Evolutionary conservation across 2,113 vertebrate species (phyloP).

Genomic region (Cairina moschata): DNA sequence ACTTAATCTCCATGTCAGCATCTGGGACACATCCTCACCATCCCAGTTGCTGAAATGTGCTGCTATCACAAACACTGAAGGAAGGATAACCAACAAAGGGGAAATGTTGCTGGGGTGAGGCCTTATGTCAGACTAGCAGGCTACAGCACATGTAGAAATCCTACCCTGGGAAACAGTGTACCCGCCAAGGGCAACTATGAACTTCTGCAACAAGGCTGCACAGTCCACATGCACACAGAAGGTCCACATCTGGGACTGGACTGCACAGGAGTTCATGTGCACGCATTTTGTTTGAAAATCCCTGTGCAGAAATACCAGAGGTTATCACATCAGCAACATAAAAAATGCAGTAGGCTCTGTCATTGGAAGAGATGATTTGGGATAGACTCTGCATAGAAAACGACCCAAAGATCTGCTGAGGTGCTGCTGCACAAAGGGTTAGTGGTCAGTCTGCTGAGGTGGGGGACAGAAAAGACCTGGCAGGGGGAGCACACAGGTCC

Average conservation of each 20-base stretch:
- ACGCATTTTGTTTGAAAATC: neutral
- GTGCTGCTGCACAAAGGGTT: neutral
- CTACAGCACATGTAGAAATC: neutral
- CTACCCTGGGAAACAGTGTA: neutral
- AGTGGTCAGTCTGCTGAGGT: neutral
- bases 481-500: neutral
- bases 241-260: neutral
- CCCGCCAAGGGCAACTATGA: neutral
- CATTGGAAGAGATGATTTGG: neutral
- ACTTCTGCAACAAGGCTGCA: neutral
- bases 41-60: neutral
- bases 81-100: neutral
- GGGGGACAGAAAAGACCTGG: neutral
- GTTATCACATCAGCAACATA: fast-evolving
- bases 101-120: neutral
- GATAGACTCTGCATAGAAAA: neutral
- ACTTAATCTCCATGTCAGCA: neutral
- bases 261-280: neutral
- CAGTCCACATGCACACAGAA: neutral
- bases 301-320: neutral
- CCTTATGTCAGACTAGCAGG: neutral
- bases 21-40: neutral
- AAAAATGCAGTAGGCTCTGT: too few relatives aligned
- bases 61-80: neutral
- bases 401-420: neutral